phyloP scores from a whole-genome alignment of 2,888 invertebrate species.

The Drosophila conformis region DNA sequence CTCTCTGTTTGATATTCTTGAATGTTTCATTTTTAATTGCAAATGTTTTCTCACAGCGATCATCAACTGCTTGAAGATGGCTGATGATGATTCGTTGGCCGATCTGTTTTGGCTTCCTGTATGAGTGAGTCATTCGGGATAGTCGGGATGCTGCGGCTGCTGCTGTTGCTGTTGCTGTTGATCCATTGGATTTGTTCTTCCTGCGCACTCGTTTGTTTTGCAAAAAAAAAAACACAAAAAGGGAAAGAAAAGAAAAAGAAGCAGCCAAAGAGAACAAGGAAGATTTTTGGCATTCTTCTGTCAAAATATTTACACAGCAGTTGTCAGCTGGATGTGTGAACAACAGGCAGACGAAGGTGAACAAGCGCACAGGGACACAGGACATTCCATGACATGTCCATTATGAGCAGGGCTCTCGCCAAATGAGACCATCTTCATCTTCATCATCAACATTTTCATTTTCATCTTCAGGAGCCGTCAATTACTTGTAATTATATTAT shows the following conservation, averaged over 20 bases:
- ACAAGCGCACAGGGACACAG: constrained; percentile 15
- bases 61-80: neutral
- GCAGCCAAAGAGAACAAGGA: constrained; percentile 10
- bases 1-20: neutral
- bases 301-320: constrained; percentile 79
- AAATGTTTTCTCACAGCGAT: neutral
- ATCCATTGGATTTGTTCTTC: constrained; percentile 32
- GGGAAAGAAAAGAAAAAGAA: constrained; percentile 1
- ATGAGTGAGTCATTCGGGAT: constrained; percentile 40
- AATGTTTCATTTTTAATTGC: neutral
- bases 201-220: constrained; percentile 40
- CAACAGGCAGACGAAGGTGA: constrained; percentile 30
- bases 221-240: constrained; percentile 10
- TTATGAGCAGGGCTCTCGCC: constrained; percentile 23
- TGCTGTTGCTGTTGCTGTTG: constrained; percentile 4
- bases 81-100: neutral
- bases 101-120: constrained; percentile 26
- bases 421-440: constrained; percentile 53
- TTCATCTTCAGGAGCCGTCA: constrained; percentile 21
- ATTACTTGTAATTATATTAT: constrained; percentile 80
- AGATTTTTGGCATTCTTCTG: constrained; percentile 80
- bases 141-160: neutral
- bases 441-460: constrained; percentile 1
- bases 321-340: constrained; percentile 67
- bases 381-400: constrained; percentile 32